Evolutionary conservation across 1,140 invertebrate genomes (phyloP).

Genomic region (Zaprionus africanus): DNA sequence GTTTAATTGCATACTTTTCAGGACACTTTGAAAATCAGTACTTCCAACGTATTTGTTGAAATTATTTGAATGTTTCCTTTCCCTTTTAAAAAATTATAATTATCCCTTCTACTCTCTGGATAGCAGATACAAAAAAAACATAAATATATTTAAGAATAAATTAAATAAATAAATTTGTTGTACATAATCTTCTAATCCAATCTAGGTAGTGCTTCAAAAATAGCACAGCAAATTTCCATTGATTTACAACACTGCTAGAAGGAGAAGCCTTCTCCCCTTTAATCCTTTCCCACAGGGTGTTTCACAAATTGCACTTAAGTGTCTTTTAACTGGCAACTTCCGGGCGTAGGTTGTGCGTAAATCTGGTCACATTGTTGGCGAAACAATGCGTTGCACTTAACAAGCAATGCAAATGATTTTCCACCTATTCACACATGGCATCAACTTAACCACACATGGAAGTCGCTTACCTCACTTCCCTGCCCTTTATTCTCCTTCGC

Average conservation of each 20-base stretch:
- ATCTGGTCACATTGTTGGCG: slow-evolving; percentile 67
- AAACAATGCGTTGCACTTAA: slow-evolving; percentile 75
- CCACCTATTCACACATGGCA: slow-evolving; percentile 67
- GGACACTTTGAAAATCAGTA: too few species aligned
- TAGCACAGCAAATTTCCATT: not conserved
- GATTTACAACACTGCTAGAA: not conserved
- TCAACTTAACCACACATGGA: slow-evolving; percentile 60
- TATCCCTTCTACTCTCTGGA: too few species aligned
- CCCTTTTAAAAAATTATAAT: too few species aligned
- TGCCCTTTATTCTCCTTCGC: slow-evolving; percentile 3
- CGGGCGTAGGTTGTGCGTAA: slow-evolving; percentile 58
- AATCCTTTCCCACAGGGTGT: not conserved
- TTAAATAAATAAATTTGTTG: not conserved
- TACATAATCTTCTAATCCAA: too few species aligned
- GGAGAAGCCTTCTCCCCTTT: not conserved
- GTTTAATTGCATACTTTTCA: too few species aligned
- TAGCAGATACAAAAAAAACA: too few species aligned
- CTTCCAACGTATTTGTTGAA: too few species aligned
- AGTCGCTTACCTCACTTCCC: slow-evolving; percentile 9
- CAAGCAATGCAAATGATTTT: slow-evolving; percentile 58
- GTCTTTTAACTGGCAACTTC: slow-evolving; percentile 67
- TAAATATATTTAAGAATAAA: not conserved
- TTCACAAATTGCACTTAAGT: slow-evolving; percentile 71
- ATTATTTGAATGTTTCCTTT: too few species aligned
- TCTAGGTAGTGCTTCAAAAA: too few species aligned